Percentiles rank a stretch among this genome's conserved stretches.
Conservation (phyloP, 1,140 invertebrate genomes). For the Nilaparvata lugens region DNA sequence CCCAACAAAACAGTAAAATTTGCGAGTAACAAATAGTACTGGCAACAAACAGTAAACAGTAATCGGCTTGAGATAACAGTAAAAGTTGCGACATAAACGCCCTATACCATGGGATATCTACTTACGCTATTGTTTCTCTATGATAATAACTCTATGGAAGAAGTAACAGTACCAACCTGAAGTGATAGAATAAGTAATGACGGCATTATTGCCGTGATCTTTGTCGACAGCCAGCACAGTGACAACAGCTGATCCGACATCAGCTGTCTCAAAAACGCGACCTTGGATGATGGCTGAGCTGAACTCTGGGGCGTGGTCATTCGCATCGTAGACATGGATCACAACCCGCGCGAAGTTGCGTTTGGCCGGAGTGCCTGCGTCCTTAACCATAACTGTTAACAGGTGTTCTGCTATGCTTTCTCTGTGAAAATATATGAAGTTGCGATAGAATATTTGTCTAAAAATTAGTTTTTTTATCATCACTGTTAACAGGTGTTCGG, state of each 20-base stretch:
- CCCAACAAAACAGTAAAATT: no score
- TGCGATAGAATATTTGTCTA: slow-evolving; percentile 77
- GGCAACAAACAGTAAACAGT: no score
- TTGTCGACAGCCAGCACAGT: slow-evolving; percentile 66
- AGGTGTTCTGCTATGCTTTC: slow-evolving; percentile 76
- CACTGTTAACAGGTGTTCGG: slow-evolving; percentile 76
- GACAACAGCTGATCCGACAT: slow-evolving; percentile 59
- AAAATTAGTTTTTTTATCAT: slow-evolving; percentile 87
- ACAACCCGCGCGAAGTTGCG: slow-evolving; percentile 74
- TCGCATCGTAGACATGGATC: slow-evolving; percentile 76
- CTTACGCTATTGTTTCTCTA: no score
- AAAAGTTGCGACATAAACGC: no score
- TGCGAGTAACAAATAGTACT: no score
- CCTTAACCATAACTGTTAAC: slow-evolving; percentile 81
- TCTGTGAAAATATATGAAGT: slow-evolving; percentile 49
- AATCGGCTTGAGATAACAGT: no score
- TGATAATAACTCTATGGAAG: no score
- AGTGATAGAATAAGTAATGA: slow-evolving; percentile 68
- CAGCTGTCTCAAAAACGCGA: slow-evolving; percentile 65
- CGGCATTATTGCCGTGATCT: slow-evolving; percentile 73
- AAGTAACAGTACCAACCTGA: slow-evolving; percentile 42
- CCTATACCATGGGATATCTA: no score
- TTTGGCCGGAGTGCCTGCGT: slow-evolving; percentile 77
- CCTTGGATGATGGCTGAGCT: slow-evolving; percentile 61
- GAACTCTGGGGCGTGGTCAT: slow-evolving; percentile 82